A percentile compares a stretch with the other conserved stretches of the same genome.
phyloP scores from a whole-genome alignment of 2,797 vertebrate species.

The Calcarius lapponicus region DNA sequence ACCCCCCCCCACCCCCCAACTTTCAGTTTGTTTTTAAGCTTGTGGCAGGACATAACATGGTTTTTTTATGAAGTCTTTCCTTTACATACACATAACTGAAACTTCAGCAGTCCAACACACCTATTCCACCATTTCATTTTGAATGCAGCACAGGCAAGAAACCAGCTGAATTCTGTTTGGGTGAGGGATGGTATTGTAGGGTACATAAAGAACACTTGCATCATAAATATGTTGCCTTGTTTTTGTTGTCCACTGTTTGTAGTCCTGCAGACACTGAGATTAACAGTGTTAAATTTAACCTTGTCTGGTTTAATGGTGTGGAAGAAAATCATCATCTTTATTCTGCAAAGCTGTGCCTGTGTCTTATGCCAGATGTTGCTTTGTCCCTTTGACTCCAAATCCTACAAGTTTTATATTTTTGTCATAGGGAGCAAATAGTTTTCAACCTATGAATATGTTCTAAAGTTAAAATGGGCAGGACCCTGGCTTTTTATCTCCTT shows the following conservation, averaged over 20 bases:
- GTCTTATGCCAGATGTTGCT: not conserved
- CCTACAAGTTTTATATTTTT: not conserved
- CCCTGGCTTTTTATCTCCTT: not conserved
- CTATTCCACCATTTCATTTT: not conserved
- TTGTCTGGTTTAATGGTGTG: not conserved
- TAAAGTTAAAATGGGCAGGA: not conserved
- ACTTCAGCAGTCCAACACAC: not conserved
- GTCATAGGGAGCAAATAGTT: not conserved
- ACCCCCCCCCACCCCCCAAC: rapidly evolving
- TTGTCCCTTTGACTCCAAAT: not conserved
- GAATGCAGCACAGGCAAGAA: not conserved
- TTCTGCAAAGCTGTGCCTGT: not conserved
- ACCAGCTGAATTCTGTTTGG: not conserved
- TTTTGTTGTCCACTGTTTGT: not conserved
- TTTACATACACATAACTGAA: not conserved
- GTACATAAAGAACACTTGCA: not conserved
- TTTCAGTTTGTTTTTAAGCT: not conserved
- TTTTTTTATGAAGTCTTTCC: not conserved
- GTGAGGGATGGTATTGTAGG: not conserved
- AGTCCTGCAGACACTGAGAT: not conserved
- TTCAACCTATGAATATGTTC: not conserved
- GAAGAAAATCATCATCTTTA: not conserved
- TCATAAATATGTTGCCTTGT: not conserved
- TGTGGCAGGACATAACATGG: not conserved
- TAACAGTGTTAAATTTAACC: not conserved